These are phyloP conservation scores for Gymnodraco acuticeps DNA, from an alignment of 2,797 vertebrate species.

Conservation along the genomic window DNA sequence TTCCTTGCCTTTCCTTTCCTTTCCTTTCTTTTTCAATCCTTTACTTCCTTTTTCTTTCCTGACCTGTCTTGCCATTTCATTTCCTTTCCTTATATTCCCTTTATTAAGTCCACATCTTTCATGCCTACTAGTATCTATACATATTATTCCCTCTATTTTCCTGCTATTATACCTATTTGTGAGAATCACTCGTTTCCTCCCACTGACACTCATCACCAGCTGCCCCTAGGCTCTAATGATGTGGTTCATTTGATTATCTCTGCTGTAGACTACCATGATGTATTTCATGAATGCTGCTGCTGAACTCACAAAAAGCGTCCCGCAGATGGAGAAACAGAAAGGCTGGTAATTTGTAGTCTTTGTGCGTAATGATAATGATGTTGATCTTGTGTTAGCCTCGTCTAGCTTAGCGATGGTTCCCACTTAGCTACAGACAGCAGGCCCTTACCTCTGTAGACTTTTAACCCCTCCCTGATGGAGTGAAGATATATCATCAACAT, in stretches of 20 bases:
- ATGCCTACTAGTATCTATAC: too few relatives aligned
- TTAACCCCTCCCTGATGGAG: slow-evolving; percentile 25
- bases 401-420: slow-evolving; percentile 37
- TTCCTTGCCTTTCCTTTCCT: too few relatives aligned
- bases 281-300: slow-evolving; percentile 44
- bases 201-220: not conserved
- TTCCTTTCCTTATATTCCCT: not conserved
- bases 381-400: slow-evolving; percentile 66
- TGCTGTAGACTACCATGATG: slow-evolving; percentile 29
- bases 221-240: slow-evolving; percentile 27
- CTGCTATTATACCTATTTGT: not conserved
- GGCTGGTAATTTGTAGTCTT: slow-evolving; percentile 49
- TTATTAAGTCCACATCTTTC: not conserved
- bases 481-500: slow-evolving; percentile 52
- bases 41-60: too few relatives aligned
- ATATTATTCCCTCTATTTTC: not conserved
- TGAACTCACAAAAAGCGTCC: slow-evolving; percentile 39
- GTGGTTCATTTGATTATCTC: slow-evolving; percentile 40
- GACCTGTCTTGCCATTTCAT: not conserved
- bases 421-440: slow-evolving; percentile 50
- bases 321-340: slow-evolving; percentile 50
- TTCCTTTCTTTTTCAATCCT: too few relatives aligned
- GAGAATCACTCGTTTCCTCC: too few relatives aligned
- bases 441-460: slow-evolving; percentile 22
- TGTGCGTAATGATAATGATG: slow-evolving; percentile 70